Percentiles rank a stretch among this genome's conserved stretches.
Conservation (phyloP, 1,140 invertebrate species). For the Pogonognathellus flavescens region DNA sequence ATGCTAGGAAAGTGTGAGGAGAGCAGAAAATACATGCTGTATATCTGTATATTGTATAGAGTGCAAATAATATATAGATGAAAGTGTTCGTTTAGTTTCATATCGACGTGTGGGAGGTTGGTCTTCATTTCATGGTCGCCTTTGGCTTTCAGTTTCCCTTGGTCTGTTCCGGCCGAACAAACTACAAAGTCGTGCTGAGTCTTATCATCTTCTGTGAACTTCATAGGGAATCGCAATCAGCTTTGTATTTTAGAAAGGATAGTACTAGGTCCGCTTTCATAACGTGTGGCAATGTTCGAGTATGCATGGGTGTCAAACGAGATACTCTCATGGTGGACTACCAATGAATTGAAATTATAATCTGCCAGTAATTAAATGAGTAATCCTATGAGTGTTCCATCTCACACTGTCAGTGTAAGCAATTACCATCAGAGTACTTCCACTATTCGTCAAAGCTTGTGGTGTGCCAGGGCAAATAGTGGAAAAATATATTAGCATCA, state of each 20-base stretch:
- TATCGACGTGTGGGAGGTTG: slow-evolving; percentile 51
- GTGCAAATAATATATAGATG: neutral
- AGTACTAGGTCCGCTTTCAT: neutral
- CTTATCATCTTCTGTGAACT: slow-evolving; percentile 34
- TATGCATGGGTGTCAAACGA: neutral
- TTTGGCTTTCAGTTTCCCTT: slow-evolving; percentile 44
- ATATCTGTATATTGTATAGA: neutral
- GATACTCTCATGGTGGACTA: neutral
- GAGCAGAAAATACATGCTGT: neutral
- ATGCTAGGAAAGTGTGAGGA: neutral
- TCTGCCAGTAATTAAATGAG: slow-evolving; percentile 20
- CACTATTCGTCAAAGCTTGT: no score
- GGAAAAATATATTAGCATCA: no score
- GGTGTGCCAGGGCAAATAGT: no score
- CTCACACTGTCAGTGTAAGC: neutral
- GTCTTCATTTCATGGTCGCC: slow-evolving; percentile 47
- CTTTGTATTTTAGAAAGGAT: slow-evolving; percentile 6
- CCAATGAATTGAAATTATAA: slow-evolving; percentile 19
- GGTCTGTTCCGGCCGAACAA: slow-evolving; percentile 20
- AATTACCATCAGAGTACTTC: no score
- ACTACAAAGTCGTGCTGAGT: neutral
- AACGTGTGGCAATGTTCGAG: neutral
- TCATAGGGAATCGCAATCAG: slow-evolving; percentile 38
- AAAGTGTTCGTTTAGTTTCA: slow-evolving; percentile 46
- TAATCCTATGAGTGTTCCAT: slow-evolving; percentile 19